Evolutionary conservation across 2,113 vertebrate genomes (phyloP).

Genomic region (Malurus cyaneus): DNA sequence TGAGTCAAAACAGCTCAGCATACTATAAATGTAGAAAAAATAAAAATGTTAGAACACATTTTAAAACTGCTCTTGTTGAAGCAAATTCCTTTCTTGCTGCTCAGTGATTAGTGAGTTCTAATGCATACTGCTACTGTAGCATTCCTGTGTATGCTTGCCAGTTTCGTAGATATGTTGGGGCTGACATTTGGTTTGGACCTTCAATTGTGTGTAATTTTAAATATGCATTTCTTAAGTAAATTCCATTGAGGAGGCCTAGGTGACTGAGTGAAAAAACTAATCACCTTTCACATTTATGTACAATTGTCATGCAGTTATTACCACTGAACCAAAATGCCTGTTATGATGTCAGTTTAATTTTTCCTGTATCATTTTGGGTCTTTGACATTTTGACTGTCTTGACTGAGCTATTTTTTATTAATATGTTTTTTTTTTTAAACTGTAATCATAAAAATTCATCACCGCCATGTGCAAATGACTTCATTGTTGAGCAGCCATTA

Average conservation of each 20-base stretch:
- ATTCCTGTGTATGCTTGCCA: background rate
- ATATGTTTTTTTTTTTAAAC: background rate
- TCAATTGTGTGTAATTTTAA: conserved; percentile 14
- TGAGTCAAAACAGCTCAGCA: background rate
- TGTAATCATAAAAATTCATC: background rate
- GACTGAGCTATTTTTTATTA: background rate
- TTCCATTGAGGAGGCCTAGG: conserved; percentile 60
- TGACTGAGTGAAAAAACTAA: conserved; percentile 64
- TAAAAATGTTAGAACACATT: background rate
- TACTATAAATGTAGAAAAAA: background rate
- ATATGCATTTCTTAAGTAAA: conserved; percentile 19
- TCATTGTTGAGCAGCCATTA: background rate
- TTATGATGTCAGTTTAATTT: conserved; percentile 11
- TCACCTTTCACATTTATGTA: conserved; percentile 43
- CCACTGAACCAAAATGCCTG: conserved; percentile 46
- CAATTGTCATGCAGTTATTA: background rate
- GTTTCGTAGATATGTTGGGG: conserved; percentile 14
- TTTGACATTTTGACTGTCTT: conserved; percentile 5
- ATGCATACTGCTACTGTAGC: background rate
- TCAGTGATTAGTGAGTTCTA: background rate
- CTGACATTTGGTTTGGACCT: background rate
- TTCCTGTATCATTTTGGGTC: conserved; percentile 31
- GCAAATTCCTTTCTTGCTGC: background rate
- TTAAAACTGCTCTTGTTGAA: background rate
- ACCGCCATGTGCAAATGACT: background rate